Evolutionary conservation across 2,113 vertebrate species (phyloP), one percentile per base, ranked within the genome.

Genomic region (Amphiprion percula): DNA sequence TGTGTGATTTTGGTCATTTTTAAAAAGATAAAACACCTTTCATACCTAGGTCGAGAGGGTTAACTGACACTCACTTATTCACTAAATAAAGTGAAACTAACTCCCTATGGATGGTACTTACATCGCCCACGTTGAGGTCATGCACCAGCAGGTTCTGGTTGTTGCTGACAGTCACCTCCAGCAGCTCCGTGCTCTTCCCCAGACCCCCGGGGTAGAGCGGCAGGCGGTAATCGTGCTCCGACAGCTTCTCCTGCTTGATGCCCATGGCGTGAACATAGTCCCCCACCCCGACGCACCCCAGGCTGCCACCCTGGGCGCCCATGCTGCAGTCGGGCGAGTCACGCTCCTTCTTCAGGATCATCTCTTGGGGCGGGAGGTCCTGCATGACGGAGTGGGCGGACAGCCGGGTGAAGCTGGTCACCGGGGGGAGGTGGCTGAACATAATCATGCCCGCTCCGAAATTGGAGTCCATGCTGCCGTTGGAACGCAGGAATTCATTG

Each of bases 361-460:
- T 91, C 88, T 98, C 97, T 80, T 97, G 97, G 16, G 94, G 92
- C 2, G 91, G 93, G 41, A 93, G 87, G 39, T 96, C 96, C 86
- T 95, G 96, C 96, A 94, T 94, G 86, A 96, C 94, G 30, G 96
- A 90, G 90, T 95, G 95, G 77, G 96, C 94, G 26, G 97, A 95
- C 90, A 97, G 95, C 76, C 96, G 97, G 68, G 97, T 96, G 95
- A 99, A 98, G 95, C 97, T 98, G 94, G 97, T 95, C 93, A 99
- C 97, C 61, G 97, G 97, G 68, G 97, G 97, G 47, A 99, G 96
- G 93, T 98, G 97, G 91, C 97, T 99, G 94, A 99, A 98, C 97
- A 99, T 97, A 71, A 97, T 96, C 97, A 97, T 97, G 90, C 97
- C 91, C 28, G 94, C 90, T 84, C 97, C 94, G n/a, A 96, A 98